Conservation (phyloP, 2,797 vertebrate genomes). For the Pseudocheirus occidentalis region DNA sequence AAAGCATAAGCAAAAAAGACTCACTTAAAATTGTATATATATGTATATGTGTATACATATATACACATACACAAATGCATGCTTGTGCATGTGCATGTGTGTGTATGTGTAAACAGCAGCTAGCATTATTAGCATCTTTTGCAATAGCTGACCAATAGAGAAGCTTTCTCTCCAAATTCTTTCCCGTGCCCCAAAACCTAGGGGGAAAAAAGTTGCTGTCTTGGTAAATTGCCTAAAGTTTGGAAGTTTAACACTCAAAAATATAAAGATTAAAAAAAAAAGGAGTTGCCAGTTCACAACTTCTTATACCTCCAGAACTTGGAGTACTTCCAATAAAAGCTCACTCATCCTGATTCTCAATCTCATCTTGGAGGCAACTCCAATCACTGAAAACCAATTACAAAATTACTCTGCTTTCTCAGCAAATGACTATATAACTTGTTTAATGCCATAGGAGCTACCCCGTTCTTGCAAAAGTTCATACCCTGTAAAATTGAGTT, state of each 20-base stretch:
- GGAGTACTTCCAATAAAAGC: not conserved
- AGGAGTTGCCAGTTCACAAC: not conserved
- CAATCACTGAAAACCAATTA: not conserved
- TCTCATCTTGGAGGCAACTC: not conserved
- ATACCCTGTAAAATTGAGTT: not conserved
- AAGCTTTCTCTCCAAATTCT: not conserved
- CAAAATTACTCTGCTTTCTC: not conserved
- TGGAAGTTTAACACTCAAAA: not conserved
- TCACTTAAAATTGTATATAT: too few species aligned
- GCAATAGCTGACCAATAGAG: too few species aligned
- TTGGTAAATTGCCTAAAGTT: not conserved
- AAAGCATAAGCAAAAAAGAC: not conserved
- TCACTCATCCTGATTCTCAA: not conserved
- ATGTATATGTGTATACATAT: too few species aligned
- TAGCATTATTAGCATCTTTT: too few species aligned
- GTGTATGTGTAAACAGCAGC: not conserved
- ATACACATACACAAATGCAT: too few species aligned
- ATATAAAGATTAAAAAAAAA: not conserved
- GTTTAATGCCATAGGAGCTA: not conserved
- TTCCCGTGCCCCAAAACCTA: not conserved
- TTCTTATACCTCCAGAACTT: not conserved
- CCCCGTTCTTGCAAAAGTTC: not conserved
- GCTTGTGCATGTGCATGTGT: too few species aligned
- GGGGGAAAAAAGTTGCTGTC: too few species aligned
- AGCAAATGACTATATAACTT: not conserved